Percentiles rank a stretch among this genome's conserved stretches.
These are phyloP conservation scores for Eupithecia vulgata DNA, from an alignment of 2,888 invertebrate genomes.

Conservation along the genomic window DNA sequence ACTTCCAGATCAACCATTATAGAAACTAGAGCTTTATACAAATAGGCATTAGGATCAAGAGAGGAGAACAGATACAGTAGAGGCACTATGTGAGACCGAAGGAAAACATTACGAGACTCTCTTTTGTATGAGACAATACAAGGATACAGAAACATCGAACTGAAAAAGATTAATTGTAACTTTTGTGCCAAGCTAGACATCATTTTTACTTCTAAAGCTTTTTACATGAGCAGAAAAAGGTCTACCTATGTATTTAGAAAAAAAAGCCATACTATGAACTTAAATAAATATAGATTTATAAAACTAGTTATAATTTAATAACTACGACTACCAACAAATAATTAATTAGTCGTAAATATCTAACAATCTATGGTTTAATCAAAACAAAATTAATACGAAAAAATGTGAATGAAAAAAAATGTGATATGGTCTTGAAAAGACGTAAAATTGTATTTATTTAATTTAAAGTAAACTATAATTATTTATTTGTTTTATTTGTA, in stretches of 20 bases:
- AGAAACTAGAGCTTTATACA: slow-evolving; percentile 24
- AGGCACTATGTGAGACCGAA: background rate
- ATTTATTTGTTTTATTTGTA: slow-evolving; percentile 5
- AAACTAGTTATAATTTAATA: background rate
- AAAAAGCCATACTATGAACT: background rate
- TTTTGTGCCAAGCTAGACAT: background rate
- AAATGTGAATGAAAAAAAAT: slow-evolving; percentile 38
- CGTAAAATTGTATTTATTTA: slow-evolving; percentile 46
- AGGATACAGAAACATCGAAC: background rate
- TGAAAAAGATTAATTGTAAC: background rate
- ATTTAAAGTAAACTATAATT: slow-evolving; percentile 34
- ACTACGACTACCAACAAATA: background rate
- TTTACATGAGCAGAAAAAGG: background rate
- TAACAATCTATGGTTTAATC: background rate
- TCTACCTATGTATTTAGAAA: background rate
- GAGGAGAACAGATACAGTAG: background rate
- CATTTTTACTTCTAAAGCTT: background rate
- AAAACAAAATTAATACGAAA: background rate
- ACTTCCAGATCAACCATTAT: slow-evolving; percentile 56
- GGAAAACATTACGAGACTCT: background rate
- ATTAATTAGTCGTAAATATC: background rate
- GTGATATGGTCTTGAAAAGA: slow-evolving; percentile 56
- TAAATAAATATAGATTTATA: background rate
- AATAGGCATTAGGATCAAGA: background rate
- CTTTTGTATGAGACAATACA: background rate